Evolutionary conservation across 2,797 vertebrate genomes (phyloP).

Genomic region (Macropodus opercularis): DNA sequence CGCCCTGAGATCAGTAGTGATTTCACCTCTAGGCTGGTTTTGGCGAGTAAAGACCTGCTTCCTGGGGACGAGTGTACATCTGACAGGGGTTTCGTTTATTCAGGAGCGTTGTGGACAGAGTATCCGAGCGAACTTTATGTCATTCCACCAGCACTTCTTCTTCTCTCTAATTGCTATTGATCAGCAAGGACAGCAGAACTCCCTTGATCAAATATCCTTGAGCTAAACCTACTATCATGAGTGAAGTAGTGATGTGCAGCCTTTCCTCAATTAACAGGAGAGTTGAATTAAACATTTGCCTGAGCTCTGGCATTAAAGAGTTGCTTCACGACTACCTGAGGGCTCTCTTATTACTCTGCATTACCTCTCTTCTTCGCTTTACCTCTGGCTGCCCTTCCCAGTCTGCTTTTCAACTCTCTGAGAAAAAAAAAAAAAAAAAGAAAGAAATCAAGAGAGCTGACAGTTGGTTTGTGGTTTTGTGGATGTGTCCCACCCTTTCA

Average conservation of each 20-base stretch:
- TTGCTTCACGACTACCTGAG: constrained; percentile 38
- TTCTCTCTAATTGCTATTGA: constrained; percentile 60
- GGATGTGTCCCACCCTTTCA: constrained; percentile 10
- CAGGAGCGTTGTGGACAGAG: constrained; percentile 6
- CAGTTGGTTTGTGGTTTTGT: constrained; percentile 15
- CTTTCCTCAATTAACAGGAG: constrained; percentile 42
- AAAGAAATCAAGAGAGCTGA: constrained; percentile 9
- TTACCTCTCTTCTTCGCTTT: constrained; percentile 14
- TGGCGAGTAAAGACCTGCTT: too few species aligned
- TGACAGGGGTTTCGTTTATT: constrained; percentile 41
- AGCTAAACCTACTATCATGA: constrained; percentile 26
- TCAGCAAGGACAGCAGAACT: constrained; percentile 42
- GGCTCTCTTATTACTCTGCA: constrained; percentile 29
- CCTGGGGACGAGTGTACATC: constrained; percentile 26
- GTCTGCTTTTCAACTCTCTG: constrained; percentile 8
- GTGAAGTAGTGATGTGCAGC: constrained; percentile 19
- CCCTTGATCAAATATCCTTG: constrained; percentile 49
- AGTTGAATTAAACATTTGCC: constrained; percentile 46
- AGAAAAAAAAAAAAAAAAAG: constrained; percentile 2
- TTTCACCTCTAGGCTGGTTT: constrained; percentile 33
- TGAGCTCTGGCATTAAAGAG: constrained; percentile 29
- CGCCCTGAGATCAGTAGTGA: constrained; percentile 30
- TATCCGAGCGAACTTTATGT: constrained; percentile 38
- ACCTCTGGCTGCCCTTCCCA: constrained; percentile 6
- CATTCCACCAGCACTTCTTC: constrained; percentile 43